Evolutionary conservation across 2,797 vertebrate genomes (phyloP), one percentile per base, ranked within the genome.

Genomic region (Acanthurus tractus): DNA sequence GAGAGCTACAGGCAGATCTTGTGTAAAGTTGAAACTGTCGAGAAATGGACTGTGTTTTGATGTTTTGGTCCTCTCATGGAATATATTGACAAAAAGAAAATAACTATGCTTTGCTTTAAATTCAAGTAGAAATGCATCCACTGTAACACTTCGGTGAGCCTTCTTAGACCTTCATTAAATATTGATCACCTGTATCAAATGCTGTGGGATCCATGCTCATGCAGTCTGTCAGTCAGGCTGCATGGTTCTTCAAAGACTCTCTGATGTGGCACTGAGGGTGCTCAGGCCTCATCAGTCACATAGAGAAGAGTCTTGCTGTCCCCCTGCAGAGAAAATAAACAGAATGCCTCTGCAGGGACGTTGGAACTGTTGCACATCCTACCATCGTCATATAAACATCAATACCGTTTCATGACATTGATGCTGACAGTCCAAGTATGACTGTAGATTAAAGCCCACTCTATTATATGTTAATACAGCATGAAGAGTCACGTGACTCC

Each of bases 311-410:
- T 14, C 56, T n/a, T 5, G 10, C 53, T 48, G 56, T 76, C 25
- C n/a, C 44, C 70, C 71, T 63, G 29, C 48, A 42, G 67, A 23
- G 74, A 64, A 76, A 79, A 66, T 49, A 79, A 76, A 55, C 69
- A 42, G 61, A 55, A 44, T 69, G 6, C 18, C 38, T 70, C 50
- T 7, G 2, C 22, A 8, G 63, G 48, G 66, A 76, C 48, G 36
- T 8, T 20, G 14, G 12, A 38, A 17, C 63, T 23, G 53, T 48
- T 63, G 14, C 67, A 56, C 55, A 62, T 36, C 57, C 22, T 58
- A 48, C 18, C 53, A 70, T n/a, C 34, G 18, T 63, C 45, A 22
- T 34, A 56, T 65, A 71, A 72, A 65, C 74, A 74, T 76, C 11
- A 52, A 63, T 66, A 53, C 53, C 25, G 56, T 59, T 40, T 56